Conservation (phyloP, 1,140 invertebrate genomes). For the Zaprionus africanus region DNA sequence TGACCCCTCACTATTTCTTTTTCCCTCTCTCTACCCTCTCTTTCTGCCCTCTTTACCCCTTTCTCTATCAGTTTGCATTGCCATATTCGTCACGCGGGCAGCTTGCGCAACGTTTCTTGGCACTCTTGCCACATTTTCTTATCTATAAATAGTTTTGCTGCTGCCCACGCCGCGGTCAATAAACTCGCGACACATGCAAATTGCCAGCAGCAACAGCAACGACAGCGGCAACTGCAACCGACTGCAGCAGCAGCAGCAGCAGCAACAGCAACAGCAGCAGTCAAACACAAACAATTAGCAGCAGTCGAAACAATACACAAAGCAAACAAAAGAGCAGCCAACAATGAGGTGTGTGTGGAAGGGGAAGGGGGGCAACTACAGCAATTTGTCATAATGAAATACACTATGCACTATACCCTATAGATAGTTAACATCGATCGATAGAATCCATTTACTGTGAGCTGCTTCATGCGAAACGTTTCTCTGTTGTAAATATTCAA, state of each 20-base stretch:
- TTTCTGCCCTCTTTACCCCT: not conserved
- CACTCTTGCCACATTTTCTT: constrained; percentile 79
- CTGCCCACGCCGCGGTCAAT: constrained; percentile 78
- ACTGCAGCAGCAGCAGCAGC: constrained; percentile 30
- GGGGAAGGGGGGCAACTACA: not conserved
- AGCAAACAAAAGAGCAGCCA: constrained; percentile 32
- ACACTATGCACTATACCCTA: not conserved
- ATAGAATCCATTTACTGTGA: too few species aligned
- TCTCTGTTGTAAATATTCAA: too few species aligned
- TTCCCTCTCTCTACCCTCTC: not conserved
- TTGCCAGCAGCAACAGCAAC: constrained; percentile 56
- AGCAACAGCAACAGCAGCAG: constrained; percentile 29
- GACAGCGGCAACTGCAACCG: constrained; percentile 20
- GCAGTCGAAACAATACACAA: constrained; percentile 41
- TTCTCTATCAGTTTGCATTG: too few species aligned
- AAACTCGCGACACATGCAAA: constrained; percentile 81
- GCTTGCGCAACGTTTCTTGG: constrained; percentile 59
- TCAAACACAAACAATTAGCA: constrained; percentile 61
- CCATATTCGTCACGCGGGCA: constrained; percentile 42
- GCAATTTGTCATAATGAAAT: constrained; percentile 10
- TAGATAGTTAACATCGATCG: not conserved
- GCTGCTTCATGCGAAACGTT: too few species aligned
- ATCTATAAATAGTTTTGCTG: constrained; percentile 80
- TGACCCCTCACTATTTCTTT: not conserved
- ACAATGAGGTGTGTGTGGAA: constrained; percentile 6